Base-by-base conservation (phyloP, 92 coral and sea anemone genomes). In the Porites cylindrica region DNA sequence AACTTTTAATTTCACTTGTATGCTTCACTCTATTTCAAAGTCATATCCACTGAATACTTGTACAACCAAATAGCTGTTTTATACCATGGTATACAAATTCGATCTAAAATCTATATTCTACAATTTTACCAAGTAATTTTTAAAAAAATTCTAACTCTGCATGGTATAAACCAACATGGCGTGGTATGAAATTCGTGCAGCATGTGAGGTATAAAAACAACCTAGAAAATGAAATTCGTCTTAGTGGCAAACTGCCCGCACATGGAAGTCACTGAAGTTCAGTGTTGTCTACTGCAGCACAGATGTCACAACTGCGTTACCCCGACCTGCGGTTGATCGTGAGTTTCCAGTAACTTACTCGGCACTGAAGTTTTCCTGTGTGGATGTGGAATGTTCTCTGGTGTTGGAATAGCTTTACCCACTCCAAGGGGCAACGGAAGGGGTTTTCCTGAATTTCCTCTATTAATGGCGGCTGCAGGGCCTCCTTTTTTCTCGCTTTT, bases 311-410 rank as follows among this genome's bases (percentile, higher is more conserved):
- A 83, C 81, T 59, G 87, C 32, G 79, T 83, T 50, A 83, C 87
- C n/a, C 80, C 87, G 71, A 83, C 87, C 68, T 62, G 73, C 17
- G 70, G 86, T 59, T 82, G 86, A 20, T 82, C 87, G 38, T 83
- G 80, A 17, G 73, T 50, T 62, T 83, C 87, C 94, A 88, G 97
- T 86, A 97, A 92, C 98, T 97, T 97, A 92, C 99, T 97, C 72
- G 99, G 99, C 24, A 97, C 99, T 10, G 99, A 97, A 23, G 96
- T 86, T 91, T 97, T 97, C 90, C 99, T 90, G 87, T 97, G 99
- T n/a, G 99, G 99, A 71, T 97, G 99, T n/a, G 99, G 99, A 71
- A 97, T 97, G 80, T 97, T 95, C 61, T 97, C 99, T 32, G 99
- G 99, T 53, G 95, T 97, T 8, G 99, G 99, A 59, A 95, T 95